Percentiles rank a stretch among this genome's conserved stretches.
Evolutionary conservation across 1,140 invertebrate genomes (phyloP).

Genomic region (Thereuonema tuberculata): DNA sequence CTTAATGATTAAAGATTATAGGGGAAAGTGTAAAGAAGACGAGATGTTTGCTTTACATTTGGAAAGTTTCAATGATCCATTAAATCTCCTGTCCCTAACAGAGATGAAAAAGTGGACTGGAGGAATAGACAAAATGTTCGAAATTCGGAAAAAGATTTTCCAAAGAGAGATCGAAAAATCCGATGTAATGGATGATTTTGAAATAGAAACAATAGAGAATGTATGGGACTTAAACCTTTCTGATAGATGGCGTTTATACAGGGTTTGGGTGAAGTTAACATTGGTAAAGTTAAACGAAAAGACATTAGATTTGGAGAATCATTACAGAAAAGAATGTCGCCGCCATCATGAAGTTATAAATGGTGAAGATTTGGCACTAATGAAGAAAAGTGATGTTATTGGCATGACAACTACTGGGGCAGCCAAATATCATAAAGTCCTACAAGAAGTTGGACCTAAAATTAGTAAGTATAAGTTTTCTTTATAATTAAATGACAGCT

Average conservation of each 20-base stretch:
- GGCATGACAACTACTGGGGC: constrained; percentile 67
- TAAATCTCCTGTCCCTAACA: neutral
- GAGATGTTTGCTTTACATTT: neutral
- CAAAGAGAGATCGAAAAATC: no score
- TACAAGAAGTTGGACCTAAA: constrained; percentile 44
- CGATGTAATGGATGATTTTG: neutral
- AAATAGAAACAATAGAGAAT: constrained; percentile 1
- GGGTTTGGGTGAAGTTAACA: neutral
- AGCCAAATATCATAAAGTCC: constrained; percentile 45
- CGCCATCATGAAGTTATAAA: constrained; percentile 12
- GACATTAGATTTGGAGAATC: neutral
- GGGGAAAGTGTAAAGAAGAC: no score
- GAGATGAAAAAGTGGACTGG: neutral
- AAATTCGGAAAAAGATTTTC: neutral
- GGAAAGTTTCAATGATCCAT: neutral
- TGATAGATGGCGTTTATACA: constrained; percentile 6
- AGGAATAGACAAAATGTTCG: neutral
- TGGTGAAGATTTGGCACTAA: constrained; percentile 14
- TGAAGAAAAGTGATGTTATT: constrained; percentile 33
- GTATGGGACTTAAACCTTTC: neutral
- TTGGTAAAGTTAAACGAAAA: neutral
- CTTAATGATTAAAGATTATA: no score
- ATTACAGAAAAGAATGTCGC: constrained; percentile 8
- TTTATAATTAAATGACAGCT: no score
- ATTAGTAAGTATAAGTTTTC: constrained; percentile 29